These are phyloP conservation scores for Struthidea cinerea DNA, from an alignment of 2,113 vertebrate genomes.

Conservation along the genomic window DNA sequence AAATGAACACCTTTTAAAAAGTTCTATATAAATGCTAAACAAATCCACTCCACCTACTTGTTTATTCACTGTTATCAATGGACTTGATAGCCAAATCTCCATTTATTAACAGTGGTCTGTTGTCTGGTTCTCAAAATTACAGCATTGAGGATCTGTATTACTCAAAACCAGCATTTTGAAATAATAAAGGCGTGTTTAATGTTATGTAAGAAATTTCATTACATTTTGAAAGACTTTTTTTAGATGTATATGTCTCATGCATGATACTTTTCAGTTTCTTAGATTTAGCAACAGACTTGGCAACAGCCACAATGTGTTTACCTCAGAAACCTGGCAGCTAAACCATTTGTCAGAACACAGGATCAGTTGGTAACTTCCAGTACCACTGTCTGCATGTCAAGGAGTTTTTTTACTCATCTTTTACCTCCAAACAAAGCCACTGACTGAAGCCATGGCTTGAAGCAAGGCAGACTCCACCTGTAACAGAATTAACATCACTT, in stretches of 20 bases:
- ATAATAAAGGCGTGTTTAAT: not conserved
- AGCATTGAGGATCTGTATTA: not conserved
- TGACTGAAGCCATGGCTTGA: not conserved
- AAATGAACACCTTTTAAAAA: not conserved
- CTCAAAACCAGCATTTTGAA: not conserved
- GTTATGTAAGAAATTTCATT: not conserved
- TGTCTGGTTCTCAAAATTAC: not conserved
- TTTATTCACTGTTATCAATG: not conserved
- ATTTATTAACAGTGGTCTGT: not conserved
- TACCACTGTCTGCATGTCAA: too few species aligned
- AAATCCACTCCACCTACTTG: not conserved
- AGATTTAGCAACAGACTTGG: not conserved
- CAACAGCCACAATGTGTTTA: not conserved
- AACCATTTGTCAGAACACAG: not conserved
- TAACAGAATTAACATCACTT: not conserved
- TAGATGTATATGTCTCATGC: not conserved
- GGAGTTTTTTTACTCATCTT: not conserved
- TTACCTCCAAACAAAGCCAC: not conserved
- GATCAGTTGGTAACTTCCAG: not conserved
- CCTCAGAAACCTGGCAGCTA: not conserved
- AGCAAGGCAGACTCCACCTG: not conserved
- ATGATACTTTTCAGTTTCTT: not conserved
- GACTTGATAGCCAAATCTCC: not conserved
- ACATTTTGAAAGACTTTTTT: not conserved
- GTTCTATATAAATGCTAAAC: not conserved